phyloP scores from a whole-genome alignment of 2,888 invertebrate species.

The Microchrysa polita region DNA sequence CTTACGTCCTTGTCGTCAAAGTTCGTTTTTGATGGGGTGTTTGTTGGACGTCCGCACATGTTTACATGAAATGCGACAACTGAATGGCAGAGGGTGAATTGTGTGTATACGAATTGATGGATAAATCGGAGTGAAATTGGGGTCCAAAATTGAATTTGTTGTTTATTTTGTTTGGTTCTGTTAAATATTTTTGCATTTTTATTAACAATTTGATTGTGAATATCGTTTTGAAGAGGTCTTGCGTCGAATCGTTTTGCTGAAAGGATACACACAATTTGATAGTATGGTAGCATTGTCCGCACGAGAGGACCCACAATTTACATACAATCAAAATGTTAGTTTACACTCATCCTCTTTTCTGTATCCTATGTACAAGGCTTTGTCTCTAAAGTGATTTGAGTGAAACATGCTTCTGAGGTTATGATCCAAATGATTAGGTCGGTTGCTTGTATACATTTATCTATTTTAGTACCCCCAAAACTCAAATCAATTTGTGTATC shows the following conservation, averaged over 20 bases:
- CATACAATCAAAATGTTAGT: not conserved
- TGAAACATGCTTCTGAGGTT: constrained; percentile 8
- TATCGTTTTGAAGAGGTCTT: not conserved
- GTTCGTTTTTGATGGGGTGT: too few relatives aligned
- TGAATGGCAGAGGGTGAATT: not conserved
- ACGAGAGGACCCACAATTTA: not conserved
- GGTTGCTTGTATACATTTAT: not conserved
- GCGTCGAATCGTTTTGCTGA: not conserved
- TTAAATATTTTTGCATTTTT: constrained; percentile 12
- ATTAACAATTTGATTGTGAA: constrained; percentile 8
- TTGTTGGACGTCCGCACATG: too few relatives aligned
- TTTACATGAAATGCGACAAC: not conserved
- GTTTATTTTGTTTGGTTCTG: constrained; percentile 1
- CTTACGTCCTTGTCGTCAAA: constrained; percentile 37
- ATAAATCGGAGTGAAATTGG: constrained; percentile 13
- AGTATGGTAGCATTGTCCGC: not conserved
- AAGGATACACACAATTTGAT: not conserved
- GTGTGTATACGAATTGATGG: constrained; percentile 11
- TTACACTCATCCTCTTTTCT: not conserved
- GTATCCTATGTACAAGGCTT: not conserved
- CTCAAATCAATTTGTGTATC: constrained; percentile 18
- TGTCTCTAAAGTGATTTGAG: not conserved
- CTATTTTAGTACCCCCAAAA: not conserved
- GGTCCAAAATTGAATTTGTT: constrained; percentile 18
- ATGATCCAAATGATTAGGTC: not conserved